Base-by-base conservation (phyloP, 2,888 invertebrate genomes). In the Periphyllus acericola region DNA sequence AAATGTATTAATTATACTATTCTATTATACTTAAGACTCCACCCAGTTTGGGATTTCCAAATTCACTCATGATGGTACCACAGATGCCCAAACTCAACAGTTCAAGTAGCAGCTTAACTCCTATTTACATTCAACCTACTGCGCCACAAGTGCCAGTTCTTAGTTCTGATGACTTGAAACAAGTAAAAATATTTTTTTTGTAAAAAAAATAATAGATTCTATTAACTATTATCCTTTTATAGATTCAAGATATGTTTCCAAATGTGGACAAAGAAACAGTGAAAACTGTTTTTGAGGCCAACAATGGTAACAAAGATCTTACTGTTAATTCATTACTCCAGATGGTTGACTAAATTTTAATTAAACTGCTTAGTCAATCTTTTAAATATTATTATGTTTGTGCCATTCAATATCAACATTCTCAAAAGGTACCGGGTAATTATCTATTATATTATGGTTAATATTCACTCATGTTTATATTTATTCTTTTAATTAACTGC, bases 241-340 rank as follows among this genome's bases (percentile, higher is more conserved):
- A 96, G 96, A 95, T 99, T 90, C 95, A 96, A 91, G 98, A 98
- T 92, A 98, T 99, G 98, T 99, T 99, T 93, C 98, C 99, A 1
- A 96, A 96, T 91, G 95, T 98, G 91, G 98, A 99, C 91, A 95
- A 95, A 90, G 98, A 98, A 91, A 97, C 98, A 9, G 95, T 99
- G 88, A 96, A 95, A 91, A 96, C 97, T 0, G 96, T 99, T 36
- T 94, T 96, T 91, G 97, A 98, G 91, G 96, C 96, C 8, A 97
- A 98, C 91, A 92, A 94, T 76, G 97, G 97, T 1, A 96, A 97
- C 92, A 98, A 98, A 91, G 97, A 98, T 91, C 94, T 95, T 25
- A 96, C 98, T 14, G 96, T 98, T 90, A 97, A 97, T 93, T 96
- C 96, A 0, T 93, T 99, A 88, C 93, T 99, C 76, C 96, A 96